Percentiles rank a stretch among this genome's conserved stretches.
Evolutionary conservation across 2,888 invertebrate genomes (phyloP).

Genomic region (Alviniconcha strummeri): DNA sequence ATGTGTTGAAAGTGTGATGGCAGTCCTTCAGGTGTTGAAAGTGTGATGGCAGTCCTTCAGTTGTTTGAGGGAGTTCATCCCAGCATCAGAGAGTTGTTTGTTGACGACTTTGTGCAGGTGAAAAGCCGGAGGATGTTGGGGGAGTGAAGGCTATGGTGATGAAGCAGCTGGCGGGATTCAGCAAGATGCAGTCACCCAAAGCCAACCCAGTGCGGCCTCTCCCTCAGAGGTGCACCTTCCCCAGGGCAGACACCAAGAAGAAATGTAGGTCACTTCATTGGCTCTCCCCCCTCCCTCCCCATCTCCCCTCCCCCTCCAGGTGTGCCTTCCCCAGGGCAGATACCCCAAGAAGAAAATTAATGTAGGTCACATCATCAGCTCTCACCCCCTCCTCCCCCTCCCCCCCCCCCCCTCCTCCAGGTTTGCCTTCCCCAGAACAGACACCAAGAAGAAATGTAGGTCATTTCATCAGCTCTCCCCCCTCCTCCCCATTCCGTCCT

Average conservation of each 20-base stretch:
- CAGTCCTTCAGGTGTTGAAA: neutral
- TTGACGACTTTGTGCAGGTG: conserved; percentile 50
- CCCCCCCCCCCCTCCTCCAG: conserved; percentile 37
- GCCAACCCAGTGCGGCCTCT: conserved; percentile 59
- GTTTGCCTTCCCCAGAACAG: neutral
- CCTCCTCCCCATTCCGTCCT: too few species aligned
- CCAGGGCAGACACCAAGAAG: conserved; percentile 34
- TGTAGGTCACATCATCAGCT: too few species aligned
- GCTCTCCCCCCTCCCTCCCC: conserved; percentile 43
- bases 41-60: too few species aligned
- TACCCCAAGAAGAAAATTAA: too few species aligned
- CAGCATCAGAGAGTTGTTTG: too few species aligned
- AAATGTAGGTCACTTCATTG: conserved; percentile 24
- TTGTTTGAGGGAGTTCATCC: too few species aligned
- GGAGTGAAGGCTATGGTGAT: conserved; percentile 66
- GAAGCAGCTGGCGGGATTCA: conserved; percentile 58
- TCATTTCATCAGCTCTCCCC: too few species aligned
- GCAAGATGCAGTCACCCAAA: conserved; percentile 65
- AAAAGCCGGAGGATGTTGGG: conserved; percentile 64
- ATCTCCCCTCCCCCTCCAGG: conserved; percentile 53
- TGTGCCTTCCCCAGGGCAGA: conserved; percentile 46
- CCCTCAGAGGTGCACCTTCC: conserved; percentile 58
- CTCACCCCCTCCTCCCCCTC: too few species aligned
- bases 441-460: neutral
- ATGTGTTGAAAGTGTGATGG: neutral